These are phyloP conservation scores for Spodoptera littoralis DNA, from an alignment of 2,888 invertebrate species.

Conservation along the genomic window DNA sequence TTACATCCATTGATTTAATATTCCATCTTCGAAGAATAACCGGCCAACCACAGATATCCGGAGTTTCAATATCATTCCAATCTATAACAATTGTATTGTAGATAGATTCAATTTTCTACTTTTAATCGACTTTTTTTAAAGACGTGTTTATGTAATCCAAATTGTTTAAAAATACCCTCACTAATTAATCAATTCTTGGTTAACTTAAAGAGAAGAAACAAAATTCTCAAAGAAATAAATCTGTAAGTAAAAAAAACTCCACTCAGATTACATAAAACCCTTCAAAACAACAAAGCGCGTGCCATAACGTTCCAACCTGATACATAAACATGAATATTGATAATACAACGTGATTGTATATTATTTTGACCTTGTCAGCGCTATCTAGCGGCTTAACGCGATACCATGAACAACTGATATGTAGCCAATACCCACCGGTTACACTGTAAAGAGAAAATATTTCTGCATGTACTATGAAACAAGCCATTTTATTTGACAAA, in stretches of 20 bases:
- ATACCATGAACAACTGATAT: constrained; percentile 44
- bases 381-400: constrained; percentile 62
- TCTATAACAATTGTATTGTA: constrained; percentile 19
- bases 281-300: constrained; percentile 47
- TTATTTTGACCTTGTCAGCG: constrained; percentile 61
- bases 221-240: constrained; percentile 36
- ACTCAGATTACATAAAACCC: constrained; percentile 51
- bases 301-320: constrained; percentile 45
- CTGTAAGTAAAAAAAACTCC: constrained; percentile 10
- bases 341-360: constrained; percentile 51
- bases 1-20: constrained; percentile 56
- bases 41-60: constrained; percentile 23
- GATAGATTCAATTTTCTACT: constrained; percentile 1
- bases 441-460: not conserved
- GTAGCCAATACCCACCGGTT: constrained; percentile 18
- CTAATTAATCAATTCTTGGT: not conserved
- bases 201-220: constrained; percentile 15
- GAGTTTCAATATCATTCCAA: constrained; percentile 21
- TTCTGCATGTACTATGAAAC: constrained; percentile 1
- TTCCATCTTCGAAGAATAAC: constrained; percentile 48
- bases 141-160: no score
- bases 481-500: constrained; percentile 1
- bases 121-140: not conserved
- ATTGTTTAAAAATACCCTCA: no score
- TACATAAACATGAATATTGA: constrained; percentile 57